These are phyloP conservation scores for Lasius fuliginosus DNA, from an alignment of 2,888 invertebrate species.

Conservation along the genomic window DNA sequence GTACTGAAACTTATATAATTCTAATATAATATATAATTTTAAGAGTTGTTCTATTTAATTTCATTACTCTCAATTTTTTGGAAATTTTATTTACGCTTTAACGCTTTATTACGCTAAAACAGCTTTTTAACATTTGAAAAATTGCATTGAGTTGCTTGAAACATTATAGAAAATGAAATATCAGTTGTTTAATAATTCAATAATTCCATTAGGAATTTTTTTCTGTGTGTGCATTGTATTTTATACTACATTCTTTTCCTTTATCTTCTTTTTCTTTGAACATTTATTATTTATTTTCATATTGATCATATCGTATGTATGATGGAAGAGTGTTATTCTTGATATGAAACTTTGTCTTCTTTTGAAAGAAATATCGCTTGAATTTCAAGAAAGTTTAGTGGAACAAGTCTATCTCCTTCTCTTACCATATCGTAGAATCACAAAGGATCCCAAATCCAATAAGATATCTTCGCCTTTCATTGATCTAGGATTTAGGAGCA, in stretches of 20 bases:
- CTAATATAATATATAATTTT: not conserved
- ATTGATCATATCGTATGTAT: not conserved
- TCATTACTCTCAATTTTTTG: not conserved
- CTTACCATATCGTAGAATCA: not conserved
- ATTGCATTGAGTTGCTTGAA: not conserved
- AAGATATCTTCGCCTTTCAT: conserved; percentile 25
- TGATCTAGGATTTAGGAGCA: conserved; percentile 27
- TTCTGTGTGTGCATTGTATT: not conserved
- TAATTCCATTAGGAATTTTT: not conserved
- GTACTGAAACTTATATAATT: not conserved
- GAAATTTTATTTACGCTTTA: not conserved
- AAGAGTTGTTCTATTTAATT: not conserved
- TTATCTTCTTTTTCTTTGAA: not conserved
- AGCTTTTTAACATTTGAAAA: not conserved
- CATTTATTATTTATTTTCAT: not conserved
- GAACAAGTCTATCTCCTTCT: not conserved
- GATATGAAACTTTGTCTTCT: conserved; percentile 26
- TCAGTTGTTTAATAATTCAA: not conserved
- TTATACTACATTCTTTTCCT: not conserved
- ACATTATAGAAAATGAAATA: not conserved
- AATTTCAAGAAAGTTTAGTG: conserved; percentile 6
- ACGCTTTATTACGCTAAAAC: too few species aligned
- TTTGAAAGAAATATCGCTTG: conserved; percentile 2
- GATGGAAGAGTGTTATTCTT: not conserved
- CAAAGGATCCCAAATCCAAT: not conserved